A percentile compares a stretch with the other conserved stretches of the same genome.
These are phyloP conservation scores for Labeo calbasu DNA, from an alignment of 2,797 vertebrate genomes.

Conservation along the genomic window DNA sequence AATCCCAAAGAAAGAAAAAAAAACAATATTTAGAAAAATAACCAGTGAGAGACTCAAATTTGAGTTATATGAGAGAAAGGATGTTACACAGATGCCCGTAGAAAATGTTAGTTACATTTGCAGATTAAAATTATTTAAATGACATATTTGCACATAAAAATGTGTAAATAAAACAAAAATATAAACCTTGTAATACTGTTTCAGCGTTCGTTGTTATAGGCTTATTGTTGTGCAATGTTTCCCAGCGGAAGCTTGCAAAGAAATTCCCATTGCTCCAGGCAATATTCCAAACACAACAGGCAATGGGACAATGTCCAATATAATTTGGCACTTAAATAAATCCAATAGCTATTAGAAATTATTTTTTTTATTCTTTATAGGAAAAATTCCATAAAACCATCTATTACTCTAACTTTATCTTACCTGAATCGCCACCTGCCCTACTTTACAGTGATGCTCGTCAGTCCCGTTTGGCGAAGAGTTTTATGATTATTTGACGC, in stretches of 20 bases:
- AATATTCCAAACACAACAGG: not conserved
- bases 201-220: not conserved
- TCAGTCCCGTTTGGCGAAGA: slow-evolving; percentile 60
- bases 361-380: not conserved
- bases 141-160: not conserved
- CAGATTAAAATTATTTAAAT: not conserved
- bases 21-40: not conserved
- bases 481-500: slow-evolving; percentile 66
- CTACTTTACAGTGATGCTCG: slow-evolving; percentile 31
- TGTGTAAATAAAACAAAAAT: not conserved
- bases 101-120: not conserved
- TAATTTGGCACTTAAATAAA: not conserved
- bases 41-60: not conserved
- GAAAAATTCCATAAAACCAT: not conserved
- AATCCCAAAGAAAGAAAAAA: not conserved
- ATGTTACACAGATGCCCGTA: not conserved
- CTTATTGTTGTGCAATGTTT: not conserved
- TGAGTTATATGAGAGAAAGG: not conserved
- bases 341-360: not conserved
- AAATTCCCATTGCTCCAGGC: not conserved
- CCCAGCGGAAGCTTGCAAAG: not conserved
- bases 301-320: not conserved
- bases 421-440: slow-evolving; percentile 62
- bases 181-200: not conserved
- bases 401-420: slow-evolving; percentile 40